phyloP scores from a whole-genome alignment of 2,888 invertebrate genomes.

The Leptopilina syphax region DNA sequence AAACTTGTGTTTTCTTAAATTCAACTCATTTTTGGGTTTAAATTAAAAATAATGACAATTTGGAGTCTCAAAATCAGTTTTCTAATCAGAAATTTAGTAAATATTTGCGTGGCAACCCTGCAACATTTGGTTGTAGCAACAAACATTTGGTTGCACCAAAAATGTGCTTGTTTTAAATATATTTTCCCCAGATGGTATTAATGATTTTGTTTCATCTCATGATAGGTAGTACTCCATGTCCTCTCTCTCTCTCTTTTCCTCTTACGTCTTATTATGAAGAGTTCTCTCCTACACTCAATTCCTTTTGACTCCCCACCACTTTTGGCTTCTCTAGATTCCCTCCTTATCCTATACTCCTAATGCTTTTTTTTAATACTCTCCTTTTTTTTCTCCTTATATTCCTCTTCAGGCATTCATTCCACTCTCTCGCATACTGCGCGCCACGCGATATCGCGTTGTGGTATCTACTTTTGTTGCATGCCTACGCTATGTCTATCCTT shows the following conservation, averaged over 20 bases:
- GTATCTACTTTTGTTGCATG: conserved; percentile 64
- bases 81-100: too few species aligned
- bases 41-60: too few species aligned
- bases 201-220: too few species aligned
- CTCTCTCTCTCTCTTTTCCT: conserved; percentile 33
- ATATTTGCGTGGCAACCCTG: too few species aligned
- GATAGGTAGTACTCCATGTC: not conserved
- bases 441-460: conserved; percentile 58
- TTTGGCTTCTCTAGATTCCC: conserved; percentile 14
- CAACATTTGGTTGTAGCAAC: too few species aligned
- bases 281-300: too few species aligned
- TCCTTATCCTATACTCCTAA: not conserved
- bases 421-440: conserved; percentile 39
- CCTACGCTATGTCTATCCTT: conserved; percentile 56
- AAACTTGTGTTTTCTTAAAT: too few species aligned
- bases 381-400: conserved; percentile 47
- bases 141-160: too few species aligned
- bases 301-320: conserved; percentile 46
- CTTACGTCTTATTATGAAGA: not conserved
- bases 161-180: too few species aligned
- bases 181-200: too few species aligned
- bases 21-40: too few species aligned
- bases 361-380: conserved; percentile 27
- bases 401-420: conserved; percentile 42
- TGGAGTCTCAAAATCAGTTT: too few species aligned